Percentiles rank a stretch among this genome's conserved stretches.
phyloP scores from a whole-genome alignment of 1,140 invertebrate species.

The Lepidurus packardi region DNA sequence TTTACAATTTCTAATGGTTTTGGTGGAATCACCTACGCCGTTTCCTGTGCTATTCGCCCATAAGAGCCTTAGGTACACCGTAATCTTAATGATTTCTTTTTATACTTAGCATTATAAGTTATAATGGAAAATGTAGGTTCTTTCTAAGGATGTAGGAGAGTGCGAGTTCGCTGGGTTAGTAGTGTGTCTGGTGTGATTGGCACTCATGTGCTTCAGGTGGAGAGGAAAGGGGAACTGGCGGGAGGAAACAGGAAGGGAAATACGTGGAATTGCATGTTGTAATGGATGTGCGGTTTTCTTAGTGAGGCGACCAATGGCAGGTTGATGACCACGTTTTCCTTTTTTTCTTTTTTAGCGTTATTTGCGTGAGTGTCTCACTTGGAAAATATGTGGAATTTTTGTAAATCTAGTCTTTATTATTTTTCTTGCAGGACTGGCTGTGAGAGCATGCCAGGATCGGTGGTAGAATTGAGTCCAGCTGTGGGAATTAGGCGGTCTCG shows the following conservation, averaged over 20 bases:
- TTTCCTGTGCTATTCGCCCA: no score
- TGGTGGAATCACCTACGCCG: no score
- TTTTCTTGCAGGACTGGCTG: constrained; percentile 31
- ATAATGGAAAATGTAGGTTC: no score
- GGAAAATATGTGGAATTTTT: neutral
- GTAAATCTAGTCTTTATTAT: neutral
- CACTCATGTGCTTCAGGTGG: neutral
- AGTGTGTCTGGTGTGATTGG: no score
- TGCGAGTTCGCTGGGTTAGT: no score
- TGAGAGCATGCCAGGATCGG: constrained; percentile 37
- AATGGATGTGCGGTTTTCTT: neutral
- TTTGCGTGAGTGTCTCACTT: no score
- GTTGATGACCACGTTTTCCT: neutral
- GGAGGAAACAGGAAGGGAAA: neutral
- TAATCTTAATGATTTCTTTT: no score
- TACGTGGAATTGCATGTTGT: neutral
- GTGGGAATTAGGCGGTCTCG: constrained; percentile 37
- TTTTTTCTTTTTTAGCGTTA: neutral
- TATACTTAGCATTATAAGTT: no score
- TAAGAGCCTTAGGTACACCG: no score
- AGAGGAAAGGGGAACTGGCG: neutral
- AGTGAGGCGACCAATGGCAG: neutral
- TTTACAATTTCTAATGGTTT: no score
- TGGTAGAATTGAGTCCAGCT: constrained; percentile 35
- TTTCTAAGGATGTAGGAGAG: no score